phyloP scores from a whole-genome alignment of 2,113 vertebrate species.

The Hemibates koningsi region DNA sequence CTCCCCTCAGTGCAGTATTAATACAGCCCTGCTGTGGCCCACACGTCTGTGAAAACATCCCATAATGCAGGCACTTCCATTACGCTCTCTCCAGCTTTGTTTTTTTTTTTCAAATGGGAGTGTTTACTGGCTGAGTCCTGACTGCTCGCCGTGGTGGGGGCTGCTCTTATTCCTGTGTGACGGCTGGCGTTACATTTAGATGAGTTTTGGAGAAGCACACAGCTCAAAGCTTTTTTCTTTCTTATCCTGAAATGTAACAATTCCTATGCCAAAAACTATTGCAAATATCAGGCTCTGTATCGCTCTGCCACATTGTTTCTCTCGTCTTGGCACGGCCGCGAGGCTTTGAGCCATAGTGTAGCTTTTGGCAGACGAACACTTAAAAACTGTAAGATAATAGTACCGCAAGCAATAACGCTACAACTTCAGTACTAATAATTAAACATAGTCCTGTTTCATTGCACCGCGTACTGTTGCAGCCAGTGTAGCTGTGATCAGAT shows the following conservation, averaged over 20 bases:
- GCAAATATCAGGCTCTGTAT: background rate
- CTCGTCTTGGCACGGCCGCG: background rate
- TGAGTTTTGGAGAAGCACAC: background rate
- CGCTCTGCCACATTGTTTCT: background rate
- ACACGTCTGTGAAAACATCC: conserved; percentile 33
- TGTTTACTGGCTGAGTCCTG: background rate
- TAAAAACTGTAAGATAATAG: background rate
- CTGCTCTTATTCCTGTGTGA: background rate
- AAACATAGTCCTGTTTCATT: background rate
- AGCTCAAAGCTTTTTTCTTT: background rate
- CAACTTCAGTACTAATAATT: background rate
- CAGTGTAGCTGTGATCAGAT: background rate
- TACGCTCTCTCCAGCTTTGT: conserved; percentile 5
- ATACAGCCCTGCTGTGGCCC: conserved; percentile 13
- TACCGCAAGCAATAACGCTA: background rate
- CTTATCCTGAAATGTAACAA: background rate
- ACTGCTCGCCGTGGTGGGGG: background rate
- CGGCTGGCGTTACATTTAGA: background rate
- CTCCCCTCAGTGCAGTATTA: conserved; percentile 25
- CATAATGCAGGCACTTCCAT: conserved; percentile 31
- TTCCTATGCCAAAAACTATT: background rate
- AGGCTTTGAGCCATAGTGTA: background rate
- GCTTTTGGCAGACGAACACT: background rate
- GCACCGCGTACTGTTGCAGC: background rate
- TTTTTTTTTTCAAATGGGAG: conserved; percentile 2